Evolutionary conservation across 2,113 vertebrate species (phyloP).

Genomic region (Chloroceryle aenea): DNA sequence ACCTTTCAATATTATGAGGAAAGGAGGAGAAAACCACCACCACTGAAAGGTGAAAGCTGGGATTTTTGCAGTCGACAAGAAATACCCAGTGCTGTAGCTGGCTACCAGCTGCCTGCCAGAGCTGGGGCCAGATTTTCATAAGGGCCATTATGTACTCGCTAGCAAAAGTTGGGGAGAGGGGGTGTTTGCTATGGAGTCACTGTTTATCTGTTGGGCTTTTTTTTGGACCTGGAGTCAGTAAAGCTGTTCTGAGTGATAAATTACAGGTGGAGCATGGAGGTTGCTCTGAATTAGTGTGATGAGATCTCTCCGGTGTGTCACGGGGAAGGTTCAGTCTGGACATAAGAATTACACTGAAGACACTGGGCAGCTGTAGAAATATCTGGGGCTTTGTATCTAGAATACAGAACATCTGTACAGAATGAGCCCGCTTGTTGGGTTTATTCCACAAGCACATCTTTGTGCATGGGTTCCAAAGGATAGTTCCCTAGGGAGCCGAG

Average conservation of each 20-base stretch:
- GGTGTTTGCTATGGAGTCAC: neutral
- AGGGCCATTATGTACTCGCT: neutral
- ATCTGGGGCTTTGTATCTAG: neutral
- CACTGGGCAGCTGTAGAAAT: neutral
- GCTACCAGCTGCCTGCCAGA: neutral
- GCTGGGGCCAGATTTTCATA: neutral
- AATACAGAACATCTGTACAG: neutral
- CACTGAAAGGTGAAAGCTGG: neutral
- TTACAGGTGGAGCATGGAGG: neutral
- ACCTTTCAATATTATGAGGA: neutral
- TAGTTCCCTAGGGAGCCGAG: neutral
- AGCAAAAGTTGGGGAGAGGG: neutral
- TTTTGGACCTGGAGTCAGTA: neutral
- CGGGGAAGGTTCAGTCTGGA: neutral
- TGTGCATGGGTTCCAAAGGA: neutral
- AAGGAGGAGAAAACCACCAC: neutral
- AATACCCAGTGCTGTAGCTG: neutral
- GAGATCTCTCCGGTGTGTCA: neutral
- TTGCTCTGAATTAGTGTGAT: neutral
- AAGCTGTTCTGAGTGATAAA: neutral
- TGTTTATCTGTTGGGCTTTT: neutral
- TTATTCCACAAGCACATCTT: neutral
- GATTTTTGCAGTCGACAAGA: neutral
- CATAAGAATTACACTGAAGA: neutral
- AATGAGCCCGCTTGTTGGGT: accelerated